Percentiles rank a stretch among this genome's conserved stretches.
Conservation (phyloP, 2,113 vertebrate genomes). For the Campylomormyrus tamandua region DNA sequence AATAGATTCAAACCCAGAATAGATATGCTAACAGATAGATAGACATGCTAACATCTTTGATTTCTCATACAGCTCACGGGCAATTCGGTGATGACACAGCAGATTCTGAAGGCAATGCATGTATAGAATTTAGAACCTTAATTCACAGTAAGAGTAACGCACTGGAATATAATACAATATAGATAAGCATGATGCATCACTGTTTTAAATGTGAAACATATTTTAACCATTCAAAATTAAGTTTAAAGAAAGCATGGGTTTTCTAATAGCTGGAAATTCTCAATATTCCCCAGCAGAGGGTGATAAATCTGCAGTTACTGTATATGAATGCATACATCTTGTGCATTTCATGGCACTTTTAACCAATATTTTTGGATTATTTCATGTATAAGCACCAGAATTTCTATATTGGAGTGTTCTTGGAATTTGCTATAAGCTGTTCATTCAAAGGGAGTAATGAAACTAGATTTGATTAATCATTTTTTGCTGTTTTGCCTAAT, state of each 20-base stretch:
- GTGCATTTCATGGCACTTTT: not conserved
- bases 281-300: slow-evolving; percentile 1
- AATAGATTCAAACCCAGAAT: not conserved
- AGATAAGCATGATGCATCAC: not conserved
- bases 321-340: not conserved
- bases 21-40: not conserved
- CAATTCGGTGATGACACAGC: not conserved
- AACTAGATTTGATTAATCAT: not conserved
- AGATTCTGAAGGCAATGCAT: not conserved
- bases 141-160: not conserved
- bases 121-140: not conserved
- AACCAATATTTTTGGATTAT: not conserved
- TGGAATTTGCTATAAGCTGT: not conserved
- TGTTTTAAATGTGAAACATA: not conserved
- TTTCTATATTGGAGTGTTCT: not conserved
- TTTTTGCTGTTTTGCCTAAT: not conserved
- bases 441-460: not conserved
- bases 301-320: not conserved
- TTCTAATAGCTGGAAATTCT: not conserved
- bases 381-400: not conserved
- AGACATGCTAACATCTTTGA: not conserved
- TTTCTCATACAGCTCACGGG: not conserved
- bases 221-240: not conserved
- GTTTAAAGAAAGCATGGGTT: not conserved
- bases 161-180: not conserved